phyloP scores from a whole-genome alignment of 2,888 invertebrate genomes.

The Ectropis crepuscularia region DNA sequence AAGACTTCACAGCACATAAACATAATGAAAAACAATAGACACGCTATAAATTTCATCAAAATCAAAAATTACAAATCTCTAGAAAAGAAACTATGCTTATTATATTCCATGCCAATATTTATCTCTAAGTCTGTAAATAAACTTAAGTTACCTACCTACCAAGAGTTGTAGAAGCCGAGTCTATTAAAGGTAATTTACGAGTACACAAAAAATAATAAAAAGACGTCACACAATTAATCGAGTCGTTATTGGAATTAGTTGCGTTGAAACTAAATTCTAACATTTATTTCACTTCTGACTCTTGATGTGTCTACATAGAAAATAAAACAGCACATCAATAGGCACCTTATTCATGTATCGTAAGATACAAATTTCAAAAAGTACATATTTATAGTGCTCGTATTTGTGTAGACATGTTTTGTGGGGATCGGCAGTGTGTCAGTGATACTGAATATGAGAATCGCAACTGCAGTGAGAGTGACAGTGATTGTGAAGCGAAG shows the following conservation, averaged over 20 bases:
- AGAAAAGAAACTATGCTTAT: too few relatives aligned
- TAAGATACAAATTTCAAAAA: too few relatives aligned
- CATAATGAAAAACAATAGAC: too few relatives aligned
- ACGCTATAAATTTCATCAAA: too few relatives aligned
- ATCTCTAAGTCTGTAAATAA: too few relatives aligned
- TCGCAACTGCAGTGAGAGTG: slow-evolving; percentile 40
- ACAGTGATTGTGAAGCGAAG: slow-evolving; percentile 48
- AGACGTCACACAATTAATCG: slow-evolving; percentile 19
- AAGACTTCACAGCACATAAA: too few relatives aligned
- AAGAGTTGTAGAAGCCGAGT: slow-evolving; percentile 8
- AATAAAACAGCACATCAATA: background rate
- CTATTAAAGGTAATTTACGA: slow-evolving; percentile 19
- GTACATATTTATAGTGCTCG: background rate
- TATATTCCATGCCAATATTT: too few relatives aligned
- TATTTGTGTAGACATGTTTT: background rate
- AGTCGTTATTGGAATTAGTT: slow-evolving; percentile 16
- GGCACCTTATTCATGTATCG: too few relatives aligned
- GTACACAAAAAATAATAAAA: slow-evolving; percentile 17
- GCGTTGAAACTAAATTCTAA: slow-evolving; percentile 8
- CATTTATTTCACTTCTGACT: background rate
- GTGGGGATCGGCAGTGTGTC: background rate
- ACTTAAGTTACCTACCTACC: too few relatives aligned
- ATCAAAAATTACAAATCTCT: too few relatives aligned
- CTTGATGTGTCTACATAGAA: background rate
- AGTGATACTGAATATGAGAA: slow-evolving; percentile 21